phyloP scores from a whole-genome alignment of 2,888 invertebrate genomes.

The Sinelater perroti region DNA sequence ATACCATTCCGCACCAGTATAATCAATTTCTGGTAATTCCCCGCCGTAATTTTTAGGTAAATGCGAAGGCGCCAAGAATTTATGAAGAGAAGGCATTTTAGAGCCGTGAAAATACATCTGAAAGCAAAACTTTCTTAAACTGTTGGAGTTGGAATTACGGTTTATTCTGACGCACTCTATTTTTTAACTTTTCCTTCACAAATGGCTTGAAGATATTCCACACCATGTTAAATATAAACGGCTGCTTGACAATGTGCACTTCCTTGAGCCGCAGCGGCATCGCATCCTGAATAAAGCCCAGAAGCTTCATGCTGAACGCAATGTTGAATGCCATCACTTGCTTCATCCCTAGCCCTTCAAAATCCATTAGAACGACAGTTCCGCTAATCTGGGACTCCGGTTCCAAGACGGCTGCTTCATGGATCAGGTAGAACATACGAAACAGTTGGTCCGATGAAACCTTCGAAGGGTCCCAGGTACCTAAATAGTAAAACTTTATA shows the following conservation, averaged over 20 bases:
- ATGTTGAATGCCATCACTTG: constrained; percentile 78
- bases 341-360: constrained; percentile 77
- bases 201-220: constrained; percentile 88
- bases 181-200: constrained; percentile 79
- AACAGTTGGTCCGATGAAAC: constrained; percentile 80
- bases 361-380: constrained; percentile 84
- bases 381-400: constrained; percentile 84
- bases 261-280: constrained; percentile 86
- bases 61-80: constrained; percentile 72
- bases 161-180: too few species aligned
- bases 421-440: constrained; percentile 81
- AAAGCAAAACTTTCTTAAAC: constrained; percentile 1
- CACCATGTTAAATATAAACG: constrained; percentile 83
- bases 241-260: constrained; percentile 86
- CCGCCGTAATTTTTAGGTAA: constrained; percentile 83
- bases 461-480: constrained; percentile 78
- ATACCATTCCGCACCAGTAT: constrained; percentile 81
- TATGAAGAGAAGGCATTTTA: constrained; percentile 81
- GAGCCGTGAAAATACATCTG: constrained; percentile 86
- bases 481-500: constrained; percentile 53
- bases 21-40: constrained; percentile 75
- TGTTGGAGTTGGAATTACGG: too few species aligned
- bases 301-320: constrained; percentile 76
- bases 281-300: constrained; percentile 86
- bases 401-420: constrained; percentile 79